phyloP scores from a whole-genome alignment of 2,797 vertebrate genomes.

The Mormyrus proboscirostris region DNA sequence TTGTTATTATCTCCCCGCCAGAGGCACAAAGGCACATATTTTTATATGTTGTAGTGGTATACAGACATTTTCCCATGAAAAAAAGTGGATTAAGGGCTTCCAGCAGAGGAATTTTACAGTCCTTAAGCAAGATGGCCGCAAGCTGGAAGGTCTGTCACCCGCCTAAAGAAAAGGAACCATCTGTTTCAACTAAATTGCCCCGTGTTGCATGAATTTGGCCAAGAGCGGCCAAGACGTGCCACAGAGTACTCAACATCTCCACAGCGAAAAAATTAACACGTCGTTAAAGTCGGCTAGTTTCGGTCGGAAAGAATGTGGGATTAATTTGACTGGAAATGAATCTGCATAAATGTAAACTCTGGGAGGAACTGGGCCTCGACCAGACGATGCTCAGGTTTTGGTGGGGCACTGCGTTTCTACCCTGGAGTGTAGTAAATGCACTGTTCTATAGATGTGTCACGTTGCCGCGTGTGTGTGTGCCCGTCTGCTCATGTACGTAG shows the following conservation, averaged over 20 bases:
- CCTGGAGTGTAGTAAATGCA: not conserved
- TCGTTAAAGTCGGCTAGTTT: constrained; percentile 7
- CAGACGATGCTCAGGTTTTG: not conserved
- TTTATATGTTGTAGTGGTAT: not conserved
- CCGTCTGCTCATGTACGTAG: not conserved
- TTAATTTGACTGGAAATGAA: constrained; percentile 14
- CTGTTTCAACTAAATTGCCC: not conserved
- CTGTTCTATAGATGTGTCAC: not conserved
- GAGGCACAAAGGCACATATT: not conserved
- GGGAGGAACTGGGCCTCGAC: not conserved
- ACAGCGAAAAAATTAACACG: constrained; percentile 10
- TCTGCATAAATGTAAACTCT: constrained; percentile 3
- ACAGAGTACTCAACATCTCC: constrained; percentile 19
- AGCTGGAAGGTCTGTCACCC: not conserved
- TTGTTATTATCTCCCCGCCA: not conserved
- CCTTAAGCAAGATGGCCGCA: not conserved
- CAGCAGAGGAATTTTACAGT: not conserved
- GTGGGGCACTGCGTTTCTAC: not conserved
- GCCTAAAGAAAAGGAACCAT: constrained; percentile 5
- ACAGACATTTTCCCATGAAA: not conserved
- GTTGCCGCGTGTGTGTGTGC: not conserved
- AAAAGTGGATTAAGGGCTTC: not conserved
- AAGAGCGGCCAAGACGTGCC: not conserved
- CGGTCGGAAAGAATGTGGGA: constrained; percentile 2
- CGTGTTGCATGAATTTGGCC: not conserved